Evolutionary conservation across 2,113 vertebrate species (phyloP).

Genomic region (Corydoras maculifer): DNA sequence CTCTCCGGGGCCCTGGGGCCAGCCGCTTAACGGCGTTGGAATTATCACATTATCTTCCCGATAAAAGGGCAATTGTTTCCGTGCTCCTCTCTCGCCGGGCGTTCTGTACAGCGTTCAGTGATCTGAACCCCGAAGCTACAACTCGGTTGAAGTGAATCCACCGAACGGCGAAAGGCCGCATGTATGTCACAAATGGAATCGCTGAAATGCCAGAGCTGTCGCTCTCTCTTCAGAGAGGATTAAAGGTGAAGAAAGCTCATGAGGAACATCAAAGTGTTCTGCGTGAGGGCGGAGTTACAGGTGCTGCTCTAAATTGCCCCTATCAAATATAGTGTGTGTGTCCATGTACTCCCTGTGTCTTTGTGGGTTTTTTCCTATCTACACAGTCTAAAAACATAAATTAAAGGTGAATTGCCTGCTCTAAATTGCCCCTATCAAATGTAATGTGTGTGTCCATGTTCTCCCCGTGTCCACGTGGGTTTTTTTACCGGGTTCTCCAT

Average conservation of each 20-base stretch:
- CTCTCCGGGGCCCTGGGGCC: constrained; percentile 13
- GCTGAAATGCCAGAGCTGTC: constrained; percentile 1
- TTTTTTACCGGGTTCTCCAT: too few species aligned
- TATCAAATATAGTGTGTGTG: too few species aligned
- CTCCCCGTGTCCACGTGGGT: too few species aligned
- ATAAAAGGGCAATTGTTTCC: constrained; percentile 25
- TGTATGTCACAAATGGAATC: neutral
- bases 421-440: too few species aligned
- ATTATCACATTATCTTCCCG: constrained; percentile 24
- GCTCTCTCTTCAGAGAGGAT: neutral
- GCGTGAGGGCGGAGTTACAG: too few species aligned
- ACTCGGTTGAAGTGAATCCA: neutral
- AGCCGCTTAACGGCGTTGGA: constrained; percentile 18
- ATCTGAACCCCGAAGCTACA: neutral
- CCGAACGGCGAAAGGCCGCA: neutral
- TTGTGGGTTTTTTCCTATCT: too few species aligned
- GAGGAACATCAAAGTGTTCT: neutral
- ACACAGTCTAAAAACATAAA: too few species aligned
- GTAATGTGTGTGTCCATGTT: too few species aligned
- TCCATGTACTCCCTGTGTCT: too few species aligned
- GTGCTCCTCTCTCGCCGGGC: neutral
- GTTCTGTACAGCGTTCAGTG: neutral
- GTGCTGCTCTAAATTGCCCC: too few species aligned
- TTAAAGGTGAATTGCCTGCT: too few species aligned
- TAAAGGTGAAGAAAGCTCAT: neutral